A percentile compares a stretch with the other conserved stretches of the same genome.
Conservation (phyloP, 2,888 invertebrate genomes). For the Drosophila gaucha region DNA sequence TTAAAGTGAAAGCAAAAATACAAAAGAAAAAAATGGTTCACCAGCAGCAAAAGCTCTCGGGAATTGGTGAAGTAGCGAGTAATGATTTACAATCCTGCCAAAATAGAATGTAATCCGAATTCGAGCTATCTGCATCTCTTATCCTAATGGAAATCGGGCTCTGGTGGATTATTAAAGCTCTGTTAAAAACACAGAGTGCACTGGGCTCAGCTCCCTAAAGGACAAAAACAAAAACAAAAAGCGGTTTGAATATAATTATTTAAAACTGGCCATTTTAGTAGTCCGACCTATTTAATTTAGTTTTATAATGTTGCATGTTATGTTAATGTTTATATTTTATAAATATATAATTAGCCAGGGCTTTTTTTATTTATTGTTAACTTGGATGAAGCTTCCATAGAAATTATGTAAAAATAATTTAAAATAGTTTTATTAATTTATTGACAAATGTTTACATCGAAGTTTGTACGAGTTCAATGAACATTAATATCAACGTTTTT, state of each 20-base stretch:
- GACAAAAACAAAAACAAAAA: constrained; percentile 1
- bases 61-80: constrained; percentile 43
- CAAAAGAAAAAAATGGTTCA: constrained; percentile 22
- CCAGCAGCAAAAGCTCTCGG: constrained; percentile 28
- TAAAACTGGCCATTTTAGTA: background rate
- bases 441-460: too few species aligned
- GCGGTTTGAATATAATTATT: background rate
- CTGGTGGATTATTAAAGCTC: constrained; percentile 32
- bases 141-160: constrained; percentile 57
- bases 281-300: too few species aligned
- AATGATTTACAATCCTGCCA: constrained; percentile 73
- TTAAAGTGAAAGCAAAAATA: constrained; percentile 45
- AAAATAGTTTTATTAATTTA: too few species aligned
- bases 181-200: background rate
- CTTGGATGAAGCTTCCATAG: too few species aligned
- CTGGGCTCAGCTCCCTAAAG: background rate
- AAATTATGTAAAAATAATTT: too few species aligned
- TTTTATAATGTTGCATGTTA: too few species aligned
- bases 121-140: constrained; percentile 56
- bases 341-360: too few species aligned
- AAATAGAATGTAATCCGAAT: constrained; percentile 67
- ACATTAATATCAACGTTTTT: too few species aligned
- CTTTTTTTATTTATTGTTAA: too few species aligned
- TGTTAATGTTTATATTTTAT: too few species aligned
- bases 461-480: too few species aligned